Percentiles rank a stretch among this genome's conserved stretches.
These are phyloP conservation scores for Enoplosus armatus DNA, from an alignment of 2,797 vertebrate genomes.

Conservation along the genomic window DNA sequence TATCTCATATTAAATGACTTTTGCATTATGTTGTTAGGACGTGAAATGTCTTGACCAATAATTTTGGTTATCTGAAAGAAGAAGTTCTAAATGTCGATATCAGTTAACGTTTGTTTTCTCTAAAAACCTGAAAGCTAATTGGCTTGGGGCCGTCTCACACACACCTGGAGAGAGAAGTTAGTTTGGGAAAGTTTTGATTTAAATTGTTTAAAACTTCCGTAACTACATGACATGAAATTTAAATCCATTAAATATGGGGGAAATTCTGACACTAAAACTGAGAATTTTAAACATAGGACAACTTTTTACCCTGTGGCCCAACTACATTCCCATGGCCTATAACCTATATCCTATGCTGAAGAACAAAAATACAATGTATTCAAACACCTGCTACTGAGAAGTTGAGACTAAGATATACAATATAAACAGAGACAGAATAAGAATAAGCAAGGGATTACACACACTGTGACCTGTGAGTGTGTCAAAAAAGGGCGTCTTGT, in stretches of 20 bases:
- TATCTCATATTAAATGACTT: background rate
- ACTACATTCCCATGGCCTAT: background rate
- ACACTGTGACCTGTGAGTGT: conserved; percentile 61
- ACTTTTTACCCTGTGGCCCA: conserved; percentile 1
- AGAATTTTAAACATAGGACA: background rate
- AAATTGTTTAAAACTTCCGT: background rate
- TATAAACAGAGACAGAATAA: conserved; percentile 21
- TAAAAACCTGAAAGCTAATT: background rate
- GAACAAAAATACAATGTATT: background rate
- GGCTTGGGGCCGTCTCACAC: background rate
- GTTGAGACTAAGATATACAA: conserved; percentile 25
- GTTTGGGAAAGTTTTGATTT: background rate
- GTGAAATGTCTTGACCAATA: background rate
- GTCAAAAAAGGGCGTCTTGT: conserved; percentile 52
- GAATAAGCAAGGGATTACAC: conserved; percentile 45
- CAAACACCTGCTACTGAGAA: background rate
- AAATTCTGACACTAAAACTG: background rate
- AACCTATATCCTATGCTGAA: background rate
- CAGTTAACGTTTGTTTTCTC: background rate
- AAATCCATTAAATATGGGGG: background rate
- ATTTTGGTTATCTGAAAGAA: background rate
- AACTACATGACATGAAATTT: background rate
- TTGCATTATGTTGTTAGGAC: background rate
- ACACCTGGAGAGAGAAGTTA: conserved; percentile 17
- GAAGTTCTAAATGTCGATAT: background rate